These are phyloP conservation scores for Cricetomys ansorgei DNA, from an alignment of 2,113 vertebrate genomes.

Conservation along the genomic window DNA sequence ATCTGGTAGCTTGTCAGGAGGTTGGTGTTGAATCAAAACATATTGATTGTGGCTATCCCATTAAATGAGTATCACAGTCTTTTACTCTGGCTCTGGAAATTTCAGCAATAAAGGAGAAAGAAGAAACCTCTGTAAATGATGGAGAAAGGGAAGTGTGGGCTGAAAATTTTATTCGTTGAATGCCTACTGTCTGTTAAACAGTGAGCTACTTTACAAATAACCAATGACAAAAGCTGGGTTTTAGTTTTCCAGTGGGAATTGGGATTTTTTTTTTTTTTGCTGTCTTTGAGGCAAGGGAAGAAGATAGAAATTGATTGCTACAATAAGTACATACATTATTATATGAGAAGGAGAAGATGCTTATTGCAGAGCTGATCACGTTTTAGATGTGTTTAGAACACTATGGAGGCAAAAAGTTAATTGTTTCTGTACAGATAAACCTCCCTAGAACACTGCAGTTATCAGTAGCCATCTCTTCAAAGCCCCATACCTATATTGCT, in stretches of 20 bases:
- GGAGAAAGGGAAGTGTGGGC: not conserved
- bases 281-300: constrained; percentile 23
- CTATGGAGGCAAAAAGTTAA: constrained; percentile 63
- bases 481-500: constrained; percentile 41
- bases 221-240: not conserved
- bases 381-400: constrained; percentile 68
- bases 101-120: constrained; percentile 38
- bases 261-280: not conserved
- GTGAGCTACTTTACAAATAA: not conserved
- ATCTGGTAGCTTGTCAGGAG: not conserved
- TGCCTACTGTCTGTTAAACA: not conserved
- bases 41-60: not conserved
- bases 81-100: constrained; percentile 5
- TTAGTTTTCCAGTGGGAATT: constrained; percentile 10
- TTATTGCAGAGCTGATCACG: constrained; percentile 48
- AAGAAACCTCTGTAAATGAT: not conserved
- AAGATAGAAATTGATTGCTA: constrained; percentile 5
- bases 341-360: not conserved
- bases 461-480: constrained; percentile 66
- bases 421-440: constrained; percentile 69
- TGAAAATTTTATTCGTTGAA: not conserved
- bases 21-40: constrained; percentile 44
- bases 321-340: not conserved
- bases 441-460: constrained; percentile 62
- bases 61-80: not conserved